These are phyloP conservation scores for Caenorhabditis imperialis DNA, from an alignment of 2,888 invertebrate genomes.

Conservation along the genomic window DNA sequence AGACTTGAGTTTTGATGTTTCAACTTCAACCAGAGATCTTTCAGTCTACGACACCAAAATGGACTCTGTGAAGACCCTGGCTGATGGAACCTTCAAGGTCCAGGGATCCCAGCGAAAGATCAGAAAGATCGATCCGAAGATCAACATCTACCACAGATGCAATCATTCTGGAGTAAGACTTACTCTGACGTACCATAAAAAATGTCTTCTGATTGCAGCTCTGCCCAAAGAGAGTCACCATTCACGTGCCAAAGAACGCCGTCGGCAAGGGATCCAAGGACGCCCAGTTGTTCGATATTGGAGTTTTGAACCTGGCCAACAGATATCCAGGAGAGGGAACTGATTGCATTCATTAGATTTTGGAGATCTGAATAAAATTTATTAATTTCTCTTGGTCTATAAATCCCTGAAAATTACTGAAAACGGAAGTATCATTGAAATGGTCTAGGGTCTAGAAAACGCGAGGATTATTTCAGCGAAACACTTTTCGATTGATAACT, in stretches of 20 bases:
- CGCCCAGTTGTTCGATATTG: slow-evolving; percentile 46
- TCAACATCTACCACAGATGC: slow-evolving; percentile 58
- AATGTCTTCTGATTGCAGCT: slow-evolving; percentile 20
- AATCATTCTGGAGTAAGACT: slow-evolving; percentile 43
- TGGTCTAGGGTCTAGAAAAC: too few species aligned
- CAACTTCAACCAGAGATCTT: neutral
- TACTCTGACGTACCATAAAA: neutral
- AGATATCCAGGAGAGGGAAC: slow-evolving; percentile 47
- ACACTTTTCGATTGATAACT: too few species aligned
- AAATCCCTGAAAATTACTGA: too few species aligned
- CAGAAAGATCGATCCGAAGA: slow-evolving; percentile 59
- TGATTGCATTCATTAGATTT: slow-evolving; percentile 52
- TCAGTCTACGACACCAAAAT: slow-evolving; percentile 67
- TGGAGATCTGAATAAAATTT: too few species aligned
- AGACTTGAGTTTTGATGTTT: neutral
- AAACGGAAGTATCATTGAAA: too few species aligned
- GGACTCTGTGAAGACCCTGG: slow-evolving; percentile 67
- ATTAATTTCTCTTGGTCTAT: too few species aligned
- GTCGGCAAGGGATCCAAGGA: slow-evolving; percentile 35
- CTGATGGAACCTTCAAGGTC: slow-evolving; percentile 65
- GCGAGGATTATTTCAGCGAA: too few species aligned
- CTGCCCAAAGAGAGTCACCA: slow-evolving; percentile 49
- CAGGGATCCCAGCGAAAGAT: slow-evolving; percentile 59
- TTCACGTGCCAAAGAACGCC: slow-evolving; percentile 50
- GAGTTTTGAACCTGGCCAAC: slow-evolving; percentile 44